Evolutionary conservation across 2,797 vertebrate genomes (phyloP).

Genomic region (Scomberomorus guttatus): DNA sequence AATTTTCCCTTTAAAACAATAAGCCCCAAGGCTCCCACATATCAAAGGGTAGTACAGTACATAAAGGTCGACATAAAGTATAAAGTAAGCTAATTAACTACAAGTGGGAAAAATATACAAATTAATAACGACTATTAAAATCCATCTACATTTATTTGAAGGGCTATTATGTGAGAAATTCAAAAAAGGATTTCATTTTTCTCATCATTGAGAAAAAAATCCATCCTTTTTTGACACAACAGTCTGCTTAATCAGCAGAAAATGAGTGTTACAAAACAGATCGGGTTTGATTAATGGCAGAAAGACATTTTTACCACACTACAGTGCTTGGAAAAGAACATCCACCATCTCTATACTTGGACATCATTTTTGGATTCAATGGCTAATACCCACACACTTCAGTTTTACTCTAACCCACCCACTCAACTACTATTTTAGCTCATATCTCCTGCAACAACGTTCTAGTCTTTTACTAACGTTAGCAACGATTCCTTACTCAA

Average conservation of each 20-base stretch:
- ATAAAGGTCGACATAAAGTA: conserved; percentile 69
- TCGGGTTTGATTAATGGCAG: conserved; percentile 4
- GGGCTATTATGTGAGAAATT: not conserved
- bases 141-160: conserved; percentile 19
- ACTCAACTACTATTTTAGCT: conserved; percentile 40
- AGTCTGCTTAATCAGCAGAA: conserved; percentile 5
- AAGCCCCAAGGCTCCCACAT: conserved; percentile 61
- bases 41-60: conserved; percentile 54
- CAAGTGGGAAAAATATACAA: conserved; percentile 53
- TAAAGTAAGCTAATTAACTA: conserved; percentile 70
- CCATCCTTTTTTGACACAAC: not conserved
- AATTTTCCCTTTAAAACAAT: conserved; percentile 67
- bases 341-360: not conserved
- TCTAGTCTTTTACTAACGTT: conserved; percentile 30
- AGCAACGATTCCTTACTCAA: conserved; percentile 18
- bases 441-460: conserved; percentile 6
- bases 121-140: conserved; percentile 38
- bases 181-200: not conserved
- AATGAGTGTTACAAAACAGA: conserved; percentile 13
- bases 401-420: conserved; percentile 35
- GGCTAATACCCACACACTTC: conserved; percentile 19
- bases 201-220: not conserved
- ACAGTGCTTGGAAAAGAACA: conserved; percentile 18
- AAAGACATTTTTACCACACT: conserved; percentile 26
- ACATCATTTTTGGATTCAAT: conserved; percentile 35